A percentile compares a stretch with the other conserved stretches of the same genome.
Conservation (phyloP, 2,888 invertebrate species). For the Merodon equestris region DNA sequence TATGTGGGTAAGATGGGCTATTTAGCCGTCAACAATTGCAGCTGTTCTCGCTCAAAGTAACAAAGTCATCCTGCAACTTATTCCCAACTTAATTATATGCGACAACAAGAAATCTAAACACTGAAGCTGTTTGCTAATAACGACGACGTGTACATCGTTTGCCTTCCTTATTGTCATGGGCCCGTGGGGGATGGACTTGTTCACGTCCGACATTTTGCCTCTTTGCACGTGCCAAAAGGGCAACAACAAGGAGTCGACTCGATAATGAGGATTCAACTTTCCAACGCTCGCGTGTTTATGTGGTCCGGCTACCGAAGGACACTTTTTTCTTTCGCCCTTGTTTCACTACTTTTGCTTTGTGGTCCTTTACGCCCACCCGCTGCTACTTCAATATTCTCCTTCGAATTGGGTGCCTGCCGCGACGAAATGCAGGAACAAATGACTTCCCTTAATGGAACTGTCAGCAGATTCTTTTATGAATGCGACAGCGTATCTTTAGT, state of each 20-base stretch:
- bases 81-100: constrained; percentile 54
- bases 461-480: constrained; percentile 24
- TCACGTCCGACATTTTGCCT: too few species aligned
- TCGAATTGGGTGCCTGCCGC: not conserved
- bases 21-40: constrained; percentile 16
- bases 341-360: too few species aligned
- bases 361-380: too few species aligned
- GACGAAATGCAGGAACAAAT: constrained; percentile 2
- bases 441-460: constrained; percentile 36
- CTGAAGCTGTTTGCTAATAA: too few species aligned
- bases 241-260: constrained; percentile 10
- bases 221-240: constrained; percentile 20
- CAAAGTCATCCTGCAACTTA: constrained; percentile 30
- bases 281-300: not conserved
- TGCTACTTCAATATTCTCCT: not conserved
- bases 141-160: too few species aligned
- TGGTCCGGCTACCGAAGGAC: too few species aligned
- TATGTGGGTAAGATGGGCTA: too few species aligned
- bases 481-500: not conserved
- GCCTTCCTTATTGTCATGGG: too few species aligned
- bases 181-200: too few species aligned
- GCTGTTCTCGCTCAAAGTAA: constrained; percentile 6
- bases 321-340: not conserved
- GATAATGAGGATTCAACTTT: constrained; percentile 43
- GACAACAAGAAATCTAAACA: constrained; percentile 34